Conservation (phyloP, 2,888 invertebrate genomes). For the Hydrotaea diabolus region DNA sequence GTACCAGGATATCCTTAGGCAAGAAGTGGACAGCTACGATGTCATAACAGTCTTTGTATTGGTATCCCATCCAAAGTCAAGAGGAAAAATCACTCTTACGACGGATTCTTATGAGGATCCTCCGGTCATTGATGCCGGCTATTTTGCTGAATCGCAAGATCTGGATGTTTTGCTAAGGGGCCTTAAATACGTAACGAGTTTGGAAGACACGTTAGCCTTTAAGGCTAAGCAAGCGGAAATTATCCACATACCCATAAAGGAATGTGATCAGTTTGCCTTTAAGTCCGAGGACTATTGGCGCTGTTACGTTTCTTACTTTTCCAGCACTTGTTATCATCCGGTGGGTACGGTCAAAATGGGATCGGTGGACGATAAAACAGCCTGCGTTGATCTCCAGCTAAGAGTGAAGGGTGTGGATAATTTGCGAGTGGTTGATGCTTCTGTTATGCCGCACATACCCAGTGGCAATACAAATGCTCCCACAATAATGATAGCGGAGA, state of each 20-base stretch:
- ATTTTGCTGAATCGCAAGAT: slow-evolving; percentile 84
- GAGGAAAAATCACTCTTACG: slow-evolving; percentile 82
- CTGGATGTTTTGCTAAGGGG: slow-evolving; percentile 82
- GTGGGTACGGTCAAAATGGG: slow-evolving; percentile 89
- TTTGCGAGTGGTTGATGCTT: slow-evolving; percentile 87
- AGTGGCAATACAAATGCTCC: slow-evolving; percentile 93
- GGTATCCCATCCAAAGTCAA: slow-evolving; percentile 81
- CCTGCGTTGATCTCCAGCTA: slow-evolving; percentile 86
- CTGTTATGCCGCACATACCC: slow-evolving; percentile 88
- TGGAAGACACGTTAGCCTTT: slow-evolving; percentile 81
- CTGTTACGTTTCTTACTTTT: slow-evolving; percentile 85
- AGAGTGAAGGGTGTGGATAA: slow-evolving; percentile 85
- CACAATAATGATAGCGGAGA: slow-evolving; percentile 92
- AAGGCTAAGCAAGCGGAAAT: slow-evolving; percentile 74
- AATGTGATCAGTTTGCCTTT: slow-evolving; percentile 73
- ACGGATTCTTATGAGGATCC: slow-evolving; percentile 82
- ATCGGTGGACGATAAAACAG: slow-evolving; percentile 82
- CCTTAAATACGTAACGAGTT: slow-evolving; percentile 77
- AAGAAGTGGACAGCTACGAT: slow-evolving; percentile 67
- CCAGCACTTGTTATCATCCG: slow-evolving; percentile 86
- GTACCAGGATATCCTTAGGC: slow-evolving; percentile 57
- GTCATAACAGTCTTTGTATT: slow-evolving; percentile 80
- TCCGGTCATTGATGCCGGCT: slow-evolving; percentile 86
- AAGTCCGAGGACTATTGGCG: slow-evolving; percentile 83
- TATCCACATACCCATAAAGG: slow-evolving; percentile 70